phyloP scores from a whole-genome alignment of 2,797 vertebrate species.

The Melanitta fusca region DNA sequence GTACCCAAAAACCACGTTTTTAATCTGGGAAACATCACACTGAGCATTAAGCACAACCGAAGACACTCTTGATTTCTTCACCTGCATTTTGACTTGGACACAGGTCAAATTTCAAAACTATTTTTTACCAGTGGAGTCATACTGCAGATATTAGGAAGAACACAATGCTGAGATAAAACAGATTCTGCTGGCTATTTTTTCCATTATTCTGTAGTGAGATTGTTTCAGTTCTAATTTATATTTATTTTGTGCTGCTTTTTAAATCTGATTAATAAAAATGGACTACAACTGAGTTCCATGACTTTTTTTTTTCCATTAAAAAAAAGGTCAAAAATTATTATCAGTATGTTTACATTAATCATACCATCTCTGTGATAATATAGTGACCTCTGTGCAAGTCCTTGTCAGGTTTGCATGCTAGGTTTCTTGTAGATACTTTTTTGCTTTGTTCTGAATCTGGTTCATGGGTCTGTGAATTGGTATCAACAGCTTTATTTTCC shows the following conservation, averaged over 20 bases:
- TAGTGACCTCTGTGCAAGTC: background rate
- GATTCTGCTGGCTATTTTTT: background rate
- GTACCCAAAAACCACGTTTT: background rate
- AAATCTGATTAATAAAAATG: background rate
- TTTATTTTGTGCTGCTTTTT: background rate
- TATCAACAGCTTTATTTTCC: background rate
- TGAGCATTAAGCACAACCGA: background rate
- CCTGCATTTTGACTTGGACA: background rate
- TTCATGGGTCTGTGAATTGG: background rate
- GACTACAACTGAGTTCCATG: background rate
- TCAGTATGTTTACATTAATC: background rate
- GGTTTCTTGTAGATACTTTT: background rate
- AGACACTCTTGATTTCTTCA: constrained; percentile 45
- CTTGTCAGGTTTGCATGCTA: background rate
- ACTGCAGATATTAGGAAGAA: background rate
- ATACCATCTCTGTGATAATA: background rate
- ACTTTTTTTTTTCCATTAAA: background rate
- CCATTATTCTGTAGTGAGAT: background rate
- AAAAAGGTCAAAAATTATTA: background rate
- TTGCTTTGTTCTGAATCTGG: background rate
- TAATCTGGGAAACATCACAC: constrained; percentile 25
- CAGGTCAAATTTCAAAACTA: background rate
- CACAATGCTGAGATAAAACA: background rate
- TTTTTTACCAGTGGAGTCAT: background rate
- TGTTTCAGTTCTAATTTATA: background rate